phyloP scores from a whole-genome alignment of 2,113 vertebrate genomes.

The Muntiacus muntjak region DNA sequence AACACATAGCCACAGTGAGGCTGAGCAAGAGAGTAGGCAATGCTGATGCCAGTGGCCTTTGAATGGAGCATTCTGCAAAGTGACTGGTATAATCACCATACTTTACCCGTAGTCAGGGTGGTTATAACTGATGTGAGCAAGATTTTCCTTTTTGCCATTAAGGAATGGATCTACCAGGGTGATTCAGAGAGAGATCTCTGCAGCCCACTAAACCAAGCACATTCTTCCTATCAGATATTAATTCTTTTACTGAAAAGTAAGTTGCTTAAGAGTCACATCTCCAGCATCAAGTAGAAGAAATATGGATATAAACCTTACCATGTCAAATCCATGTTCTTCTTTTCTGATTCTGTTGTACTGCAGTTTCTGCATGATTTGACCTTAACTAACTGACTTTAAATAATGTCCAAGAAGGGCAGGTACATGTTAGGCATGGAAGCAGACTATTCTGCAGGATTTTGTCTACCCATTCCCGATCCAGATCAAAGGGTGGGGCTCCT shows the following conservation, averaged over 20 bases:
- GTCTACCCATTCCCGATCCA: not conserved
- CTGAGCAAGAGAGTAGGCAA: not conserved
- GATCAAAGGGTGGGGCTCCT: not conserved
- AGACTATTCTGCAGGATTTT: not conserved
- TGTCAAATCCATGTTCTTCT: not conserved
- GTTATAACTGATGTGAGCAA: not conserved
- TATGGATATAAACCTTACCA: not conserved
- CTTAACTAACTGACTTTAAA: not conserved
- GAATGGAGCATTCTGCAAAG: too few relatives aligned
- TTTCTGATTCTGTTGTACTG: not conserved
- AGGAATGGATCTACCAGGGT: not conserved
- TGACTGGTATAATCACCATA: not conserved
- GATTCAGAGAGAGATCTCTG: not conserved
- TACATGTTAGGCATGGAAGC: not conserved
- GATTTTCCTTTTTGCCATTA: not conserved
- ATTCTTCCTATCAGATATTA: not conserved
- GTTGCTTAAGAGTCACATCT: not conserved
- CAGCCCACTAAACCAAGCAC: not conserved
- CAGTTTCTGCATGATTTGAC: not conserved
- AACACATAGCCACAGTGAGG: not conserved
- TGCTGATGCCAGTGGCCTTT: not conserved
- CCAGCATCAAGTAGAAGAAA: not conserved
- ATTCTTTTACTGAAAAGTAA: not conserved
- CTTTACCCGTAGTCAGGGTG: not conserved
- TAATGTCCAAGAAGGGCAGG: not conserved